These are phyloP conservation scores for Macrocentrus cingulum DNA, from an alignment of 1,140 invertebrate genomes.

Conservation along the genomic window DNA sequence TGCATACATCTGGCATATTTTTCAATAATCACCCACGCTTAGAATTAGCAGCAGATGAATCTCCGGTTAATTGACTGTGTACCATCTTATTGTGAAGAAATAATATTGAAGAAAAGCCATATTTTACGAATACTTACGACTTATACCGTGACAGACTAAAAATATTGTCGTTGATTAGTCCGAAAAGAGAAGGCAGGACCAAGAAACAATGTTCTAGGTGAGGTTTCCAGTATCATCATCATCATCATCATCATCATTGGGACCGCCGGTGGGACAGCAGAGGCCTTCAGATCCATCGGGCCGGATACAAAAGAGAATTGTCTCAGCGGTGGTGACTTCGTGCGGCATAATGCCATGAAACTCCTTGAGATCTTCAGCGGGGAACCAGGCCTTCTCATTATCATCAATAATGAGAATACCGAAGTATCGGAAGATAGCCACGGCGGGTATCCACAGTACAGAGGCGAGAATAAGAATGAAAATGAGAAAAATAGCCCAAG, in stretches of 20 bases:
- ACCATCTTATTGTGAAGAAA: too few relatives aligned
- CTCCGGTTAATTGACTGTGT: too few relatives aligned
- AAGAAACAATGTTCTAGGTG: conserved; percentile 39
- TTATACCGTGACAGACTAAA: neutral
- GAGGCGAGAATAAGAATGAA: conserved; percentile 75
- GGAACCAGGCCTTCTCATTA: conserved; percentile 90
- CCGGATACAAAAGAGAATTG: conserved; percentile 79
- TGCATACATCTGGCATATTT: too few relatives aligned
- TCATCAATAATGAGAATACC: conserved; percentile 83
- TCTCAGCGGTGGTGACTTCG: conserved; percentile 77
- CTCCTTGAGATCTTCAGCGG: conserved; percentile 82
- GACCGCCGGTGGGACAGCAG: conserved; percentile 74
- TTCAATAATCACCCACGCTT: too few relatives aligned
- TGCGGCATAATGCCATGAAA: conserved; percentile 83
- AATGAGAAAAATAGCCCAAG: conserved; percentile 76
- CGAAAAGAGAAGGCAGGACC: conserved; percentile 19
- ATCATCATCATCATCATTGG: conserved; percentile 63
- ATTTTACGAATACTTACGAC: neutral
- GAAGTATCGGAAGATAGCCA: conserved; percentile 80
- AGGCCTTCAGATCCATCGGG: conserved; percentile 80
- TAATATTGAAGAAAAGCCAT: too few relatives aligned
- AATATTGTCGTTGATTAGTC: conserved; percentile 15
- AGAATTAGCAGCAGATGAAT: too few relatives aligned
- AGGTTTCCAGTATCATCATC: conserved; percentile 56
- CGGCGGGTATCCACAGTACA: conserved; percentile 83